phyloP scores from a whole-genome alignment of 2,113 vertebrate species.

The Bucco capensis region DNA sequence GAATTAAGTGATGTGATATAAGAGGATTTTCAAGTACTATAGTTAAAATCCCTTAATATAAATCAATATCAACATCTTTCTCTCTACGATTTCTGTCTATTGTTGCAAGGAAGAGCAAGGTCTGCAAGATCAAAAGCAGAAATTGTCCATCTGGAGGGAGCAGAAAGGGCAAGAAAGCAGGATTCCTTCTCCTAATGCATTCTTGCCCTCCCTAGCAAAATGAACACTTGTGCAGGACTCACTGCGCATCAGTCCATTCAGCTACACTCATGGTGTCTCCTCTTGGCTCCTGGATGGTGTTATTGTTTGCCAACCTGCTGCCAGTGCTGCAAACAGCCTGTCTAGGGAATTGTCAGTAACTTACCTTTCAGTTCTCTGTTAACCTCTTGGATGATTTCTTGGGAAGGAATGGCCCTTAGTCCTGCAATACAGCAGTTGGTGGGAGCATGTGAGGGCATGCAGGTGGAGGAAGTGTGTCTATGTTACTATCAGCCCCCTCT shows the following conservation, averaged over 20 bases:
- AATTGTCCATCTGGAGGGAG: background rate
- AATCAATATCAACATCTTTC: background rate
- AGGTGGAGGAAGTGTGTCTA: background rate
- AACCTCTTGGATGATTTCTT: background rate
- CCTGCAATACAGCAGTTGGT: fast-evolving
- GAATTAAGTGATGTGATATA: background rate
- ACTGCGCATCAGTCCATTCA: fast-evolving
- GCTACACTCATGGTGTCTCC: background rate
- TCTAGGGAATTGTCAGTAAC: background rate
- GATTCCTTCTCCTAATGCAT: background rate
- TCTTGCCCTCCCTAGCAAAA: background rate
- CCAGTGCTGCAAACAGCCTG: background rate
- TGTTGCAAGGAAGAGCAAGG: background rate
- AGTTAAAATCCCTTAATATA: background rate
- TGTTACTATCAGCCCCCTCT: background rate
- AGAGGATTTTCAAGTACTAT: slow-evolving; percentile 18
- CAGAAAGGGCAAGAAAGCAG: background rate
- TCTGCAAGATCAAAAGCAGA: background rate
- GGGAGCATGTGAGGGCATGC: background rate
- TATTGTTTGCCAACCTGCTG: background rate
- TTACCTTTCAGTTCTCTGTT: background rate
- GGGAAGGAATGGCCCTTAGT: background rate
- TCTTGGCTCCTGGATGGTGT: background rate
- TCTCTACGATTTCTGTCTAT: background rate
- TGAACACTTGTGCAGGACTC: background rate